These are phyloP conservation scores for Tokudaia muenninki DNA, from an alignment of 2,797 vertebrate genomes.

Conservation along the genomic window DNA sequence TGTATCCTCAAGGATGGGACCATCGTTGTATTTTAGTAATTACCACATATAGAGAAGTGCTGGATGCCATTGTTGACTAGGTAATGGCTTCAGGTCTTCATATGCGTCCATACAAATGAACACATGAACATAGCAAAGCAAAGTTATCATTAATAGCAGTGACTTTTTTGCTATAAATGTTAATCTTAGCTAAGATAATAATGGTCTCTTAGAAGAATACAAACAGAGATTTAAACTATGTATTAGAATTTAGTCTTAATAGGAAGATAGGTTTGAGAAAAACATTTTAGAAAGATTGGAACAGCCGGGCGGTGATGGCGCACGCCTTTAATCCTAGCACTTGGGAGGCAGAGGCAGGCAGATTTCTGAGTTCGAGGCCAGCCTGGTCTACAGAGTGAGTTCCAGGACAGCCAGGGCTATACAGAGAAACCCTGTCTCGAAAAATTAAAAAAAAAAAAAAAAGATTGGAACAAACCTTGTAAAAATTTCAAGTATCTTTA, in stretches of 20 bases:
- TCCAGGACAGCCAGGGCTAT: too few species aligned
- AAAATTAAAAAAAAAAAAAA: neutral
- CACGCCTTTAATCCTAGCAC: too few species aligned
- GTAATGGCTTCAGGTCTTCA: constrained; percentile 28
- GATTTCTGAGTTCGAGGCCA: too few species aligned
- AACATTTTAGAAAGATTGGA: constrained; percentile 46
- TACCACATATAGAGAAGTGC: neutral
- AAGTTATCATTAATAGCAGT: constrained; percentile 28
- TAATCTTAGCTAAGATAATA: neutral
- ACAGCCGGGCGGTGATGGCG: neutral
- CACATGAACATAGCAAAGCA: constrained; percentile 17
- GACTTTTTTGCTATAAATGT: constrained; percentile 58
- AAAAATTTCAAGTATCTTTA: constrained; percentile 47
- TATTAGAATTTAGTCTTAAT: constrained; percentile 42
- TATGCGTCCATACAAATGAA: neutral
- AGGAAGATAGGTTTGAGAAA: constrained; percentile 49
- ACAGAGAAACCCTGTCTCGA: too few species aligned
- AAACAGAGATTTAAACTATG: constrained; percentile 27
- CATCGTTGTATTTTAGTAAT: neutral
- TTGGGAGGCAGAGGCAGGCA: too few species aligned
- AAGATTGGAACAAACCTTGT: neutral
- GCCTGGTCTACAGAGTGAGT: too few species aligned
- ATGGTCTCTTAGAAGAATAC: constrained; percentile 5
- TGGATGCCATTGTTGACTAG: neutral
- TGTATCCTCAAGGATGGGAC: neutral